phyloP scores from a whole-genome alignment of 2,113 vertebrate genomes.

The Hydrochoerus hydrochaeris region DNA sequence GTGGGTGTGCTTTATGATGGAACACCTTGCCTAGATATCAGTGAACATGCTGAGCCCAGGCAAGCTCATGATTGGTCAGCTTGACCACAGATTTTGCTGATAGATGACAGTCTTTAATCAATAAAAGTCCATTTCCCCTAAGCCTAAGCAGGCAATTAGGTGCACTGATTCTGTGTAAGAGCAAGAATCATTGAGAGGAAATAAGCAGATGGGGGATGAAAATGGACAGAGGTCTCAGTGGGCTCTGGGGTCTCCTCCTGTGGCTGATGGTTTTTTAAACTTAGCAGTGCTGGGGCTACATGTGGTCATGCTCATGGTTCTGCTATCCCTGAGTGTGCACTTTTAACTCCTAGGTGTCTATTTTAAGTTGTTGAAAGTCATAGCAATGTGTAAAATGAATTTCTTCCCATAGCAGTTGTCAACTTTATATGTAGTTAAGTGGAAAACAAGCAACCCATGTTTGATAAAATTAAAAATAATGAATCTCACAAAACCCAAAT shows the following conservation, averaged over 20 bases:
- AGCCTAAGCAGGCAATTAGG: background rate
- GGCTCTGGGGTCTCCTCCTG: background rate
- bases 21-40: slow-evolving; percentile 54
- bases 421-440: background rate
- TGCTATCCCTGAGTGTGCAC: background rate
- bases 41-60: background rate
- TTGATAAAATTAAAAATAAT: background rate
- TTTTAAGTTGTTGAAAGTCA: background rate
- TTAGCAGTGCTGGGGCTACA: background rate
- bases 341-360: background rate
- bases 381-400: background rate
- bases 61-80: background rate
- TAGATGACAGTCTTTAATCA: background rate
- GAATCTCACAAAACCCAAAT: background rate
- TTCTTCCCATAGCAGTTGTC: background rate
- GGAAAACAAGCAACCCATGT: background rate
- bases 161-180: background rate
- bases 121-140: background rate
- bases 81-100: background rate
- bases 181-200: background rate
- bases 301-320: background rate
- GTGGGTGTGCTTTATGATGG: background rate
- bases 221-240: background rate
- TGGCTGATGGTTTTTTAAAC: background rate
- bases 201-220: background rate